Evolutionary conservation across 2,888 invertebrate genomes (phyloP).

Genomic region (Philhelius pedissequus): DNA sequence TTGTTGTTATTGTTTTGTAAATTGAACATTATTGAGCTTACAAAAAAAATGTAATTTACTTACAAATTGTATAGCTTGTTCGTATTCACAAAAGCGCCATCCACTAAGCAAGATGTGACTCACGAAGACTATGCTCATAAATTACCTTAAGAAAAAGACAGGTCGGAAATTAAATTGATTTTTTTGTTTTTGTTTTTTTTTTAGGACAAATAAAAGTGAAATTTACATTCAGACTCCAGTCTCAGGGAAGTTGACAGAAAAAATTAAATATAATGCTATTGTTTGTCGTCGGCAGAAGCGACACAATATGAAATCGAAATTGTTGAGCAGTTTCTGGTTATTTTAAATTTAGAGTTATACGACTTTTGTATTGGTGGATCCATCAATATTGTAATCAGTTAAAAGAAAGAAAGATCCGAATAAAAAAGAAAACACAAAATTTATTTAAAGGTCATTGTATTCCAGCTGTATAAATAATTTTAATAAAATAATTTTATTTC

Average conservation of each 20-base stretch:
- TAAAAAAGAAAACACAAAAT: neutral
- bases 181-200: constrained; percentile 20
- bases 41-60: neutral
- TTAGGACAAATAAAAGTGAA: constrained; percentile 63
- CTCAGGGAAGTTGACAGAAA: constrained; percentile 4
- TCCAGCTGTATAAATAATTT: neutral
- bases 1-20: neutral
- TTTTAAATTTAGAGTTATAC: constrained; percentile 12
- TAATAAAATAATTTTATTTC: neutral
- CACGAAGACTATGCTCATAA: constrained; percentile 35
- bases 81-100: constrained; percentile 16
- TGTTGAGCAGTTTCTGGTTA: constrained; percentile 41
- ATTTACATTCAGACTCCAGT: constrained; percentile 11
- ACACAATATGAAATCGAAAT: constrained; percentile 42
- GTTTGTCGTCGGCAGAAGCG: no score
- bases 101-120: constrained; percentile 38
- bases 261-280: neutral
- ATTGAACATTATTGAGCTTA: constrained; percentile 19
- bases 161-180: constrained; percentile 32
- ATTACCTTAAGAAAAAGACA: constrained; percentile 36
- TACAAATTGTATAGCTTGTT: constrained; percentile 19
- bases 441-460: constrained; percentile 13
- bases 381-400: constrained; percentile 10
- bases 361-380: constrained; percentile 14
- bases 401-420: neutral